Base-by-base conservation (phyloP, 1,140 invertebrate species). In the Magallana angulata region DNA sequence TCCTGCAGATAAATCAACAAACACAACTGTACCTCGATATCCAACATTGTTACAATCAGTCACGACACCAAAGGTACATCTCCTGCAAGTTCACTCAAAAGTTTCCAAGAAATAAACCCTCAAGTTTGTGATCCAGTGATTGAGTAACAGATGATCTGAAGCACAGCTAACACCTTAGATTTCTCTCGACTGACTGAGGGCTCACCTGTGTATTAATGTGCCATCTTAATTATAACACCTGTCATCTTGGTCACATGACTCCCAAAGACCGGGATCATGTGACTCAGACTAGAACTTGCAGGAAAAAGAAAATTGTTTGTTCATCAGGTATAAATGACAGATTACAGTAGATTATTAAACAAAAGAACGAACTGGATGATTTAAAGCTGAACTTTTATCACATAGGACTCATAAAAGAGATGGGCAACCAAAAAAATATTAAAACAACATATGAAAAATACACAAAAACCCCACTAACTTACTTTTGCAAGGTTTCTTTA, bases 151-250 rank as follows among this genome's bases (percentile, higher is more conserved):
- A 18, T 30, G 68, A 76, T 76, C 14, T 30, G 24, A 76, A 76
- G 36, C 68, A 76, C 68, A 30, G 24, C 24, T 64, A 16, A n/a
- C 60, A 76, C 24, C 24, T 76, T 76, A 76, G 68, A 76, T 30
- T 30, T 76, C 24, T 30, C 18, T 76, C 68, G 8, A 76, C 68
- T 76, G 68, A 76, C 68, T 76, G 68, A 30, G 18, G 12, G 8
- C 68, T 76, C 68, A 76, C 68, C 68, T 76, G 68, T 76, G 68
- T 76, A 76, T 76, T 76, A 76, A 76, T 76, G 68, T 76, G 68
- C 68, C 68, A 30, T 76, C 68, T 76, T 76, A 76, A 76, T 76
- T 76, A 76, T 76, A 76, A 76, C 68, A 76, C 68, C 68, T 76
- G 68, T 76, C 68, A 76, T 76, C 24, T 11, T 76, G 68, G 68